Evolutionary conservation across 1,140 invertebrate genomes (phyloP).

Genomic region (Pararge aegeria): DNA sequence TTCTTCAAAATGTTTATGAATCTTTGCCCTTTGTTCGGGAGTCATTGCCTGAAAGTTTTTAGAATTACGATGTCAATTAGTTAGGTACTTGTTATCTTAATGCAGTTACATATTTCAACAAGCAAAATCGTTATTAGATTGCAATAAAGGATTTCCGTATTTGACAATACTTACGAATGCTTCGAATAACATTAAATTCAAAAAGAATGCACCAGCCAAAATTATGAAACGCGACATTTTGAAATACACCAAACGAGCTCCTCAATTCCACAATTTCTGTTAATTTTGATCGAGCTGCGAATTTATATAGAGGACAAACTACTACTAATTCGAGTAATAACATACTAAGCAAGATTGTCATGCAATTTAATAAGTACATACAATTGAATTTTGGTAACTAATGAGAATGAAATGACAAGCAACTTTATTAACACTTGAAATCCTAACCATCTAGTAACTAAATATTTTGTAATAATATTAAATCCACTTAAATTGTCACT

Average conservation of each 20-base stretch:
- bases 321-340: conserved; percentile 3
- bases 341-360: background rate
- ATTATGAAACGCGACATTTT: conserved; percentile 5
- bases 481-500: too few relatives aligned
- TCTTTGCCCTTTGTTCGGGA: conserved; percentile 51
- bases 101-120: too few relatives aligned
- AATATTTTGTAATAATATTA: too few relatives aligned
- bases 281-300: background rate
- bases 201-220: background rate
- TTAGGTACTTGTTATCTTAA: too few relatives aligned
- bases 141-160: too few relatives aligned
- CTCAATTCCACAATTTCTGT: conserved; percentile 1
- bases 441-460: too few relatives aligned
- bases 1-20: conserved; percentile 52
- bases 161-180: conserved; percentile 9
- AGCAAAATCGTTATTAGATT: too few relatives aligned
- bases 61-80: background rate
- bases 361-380: background rate
- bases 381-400: conserved; percentile 4
- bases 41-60: conserved; percentile 50
- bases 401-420: background rate
- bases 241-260: background rate
- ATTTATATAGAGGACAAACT: conserved; percentile 12
- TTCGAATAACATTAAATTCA: background rate
- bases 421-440: background rate